These are phyloP conservation scores for Pseudococcus longispinus DNA, from an alignment of 2,888 invertebrate genomes.

Conservation along the genomic window DNA sequence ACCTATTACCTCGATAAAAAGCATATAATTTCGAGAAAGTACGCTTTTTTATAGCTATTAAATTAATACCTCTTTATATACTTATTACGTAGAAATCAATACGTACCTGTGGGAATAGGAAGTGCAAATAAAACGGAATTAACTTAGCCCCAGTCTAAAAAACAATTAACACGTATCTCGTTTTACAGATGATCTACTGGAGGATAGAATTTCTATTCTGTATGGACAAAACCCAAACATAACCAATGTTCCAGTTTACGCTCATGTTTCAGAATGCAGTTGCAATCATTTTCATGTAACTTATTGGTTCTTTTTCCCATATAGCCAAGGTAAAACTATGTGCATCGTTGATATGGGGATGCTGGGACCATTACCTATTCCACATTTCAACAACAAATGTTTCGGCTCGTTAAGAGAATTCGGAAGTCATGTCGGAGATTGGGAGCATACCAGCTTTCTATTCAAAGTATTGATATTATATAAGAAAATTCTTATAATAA, in stretches of 20 bases:
- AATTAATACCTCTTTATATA: neutral
- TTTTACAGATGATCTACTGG: constrained; percentile 63
- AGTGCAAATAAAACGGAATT: constrained; percentile 6
- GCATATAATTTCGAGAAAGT: constrained; percentile 6
- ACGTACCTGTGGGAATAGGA: neutral
- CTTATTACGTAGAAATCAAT: too few relatives aligned
- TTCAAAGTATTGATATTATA: constrained; percentile 64
- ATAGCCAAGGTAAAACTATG: constrained; percentile 70
- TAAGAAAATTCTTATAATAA: neutral
- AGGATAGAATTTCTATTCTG: constrained; percentile 67
- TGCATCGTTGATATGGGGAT: constrained; percentile 65
- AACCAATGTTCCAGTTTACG: constrained; percentile 69
- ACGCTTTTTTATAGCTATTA: neutral
- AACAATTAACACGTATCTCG: constrained; percentile 1
- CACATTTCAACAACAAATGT: constrained; percentile 68
- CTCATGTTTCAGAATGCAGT: constrained; percentile 67
- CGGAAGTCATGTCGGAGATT: constrained; percentile 74
- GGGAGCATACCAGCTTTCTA: constrained; percentile 72
- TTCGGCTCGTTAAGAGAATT: constrained; percentile 68
- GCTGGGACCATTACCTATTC: constrained; percentile 69
- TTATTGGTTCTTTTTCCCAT: constrained; percentile 76
- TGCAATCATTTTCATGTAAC: constrained; percentile 68
- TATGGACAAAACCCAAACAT: constrained; percentile 69
- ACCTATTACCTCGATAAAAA: neutral
- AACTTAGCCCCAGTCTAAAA: neutral